Conservation (phyloP, 2,113 vertebrate genomes). For the Sceloporus tristichus region DNA sequence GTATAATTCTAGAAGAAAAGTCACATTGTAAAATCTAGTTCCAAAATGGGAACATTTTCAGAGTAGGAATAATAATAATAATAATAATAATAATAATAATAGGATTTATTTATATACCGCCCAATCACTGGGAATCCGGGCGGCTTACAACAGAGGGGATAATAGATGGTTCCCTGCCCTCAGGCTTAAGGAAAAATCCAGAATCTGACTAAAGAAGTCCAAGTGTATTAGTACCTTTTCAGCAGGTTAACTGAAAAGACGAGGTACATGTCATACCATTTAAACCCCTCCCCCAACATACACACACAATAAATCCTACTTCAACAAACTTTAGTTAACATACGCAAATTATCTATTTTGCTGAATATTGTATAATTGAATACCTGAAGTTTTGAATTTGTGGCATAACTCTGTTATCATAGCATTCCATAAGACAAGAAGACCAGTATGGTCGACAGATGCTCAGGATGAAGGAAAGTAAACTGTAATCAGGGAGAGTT, state of each 20-base stretch:
- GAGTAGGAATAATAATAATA: neutral
- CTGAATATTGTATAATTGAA: neutral
- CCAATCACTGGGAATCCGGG: no score
- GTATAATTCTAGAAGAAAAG: neutral
- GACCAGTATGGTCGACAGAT: neutral
- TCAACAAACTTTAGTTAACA: neutral
- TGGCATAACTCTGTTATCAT: neutral
- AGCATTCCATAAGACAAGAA: neutral
- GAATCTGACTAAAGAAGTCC: neutral
- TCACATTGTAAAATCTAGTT: neutral
- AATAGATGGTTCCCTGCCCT: no score
- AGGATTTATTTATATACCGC: no score
- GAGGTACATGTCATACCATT: neutral
- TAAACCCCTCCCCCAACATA: neutral
- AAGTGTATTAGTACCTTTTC: neutral
- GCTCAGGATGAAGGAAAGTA: neutral
- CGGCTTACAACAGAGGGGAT: no score
- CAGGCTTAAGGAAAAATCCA: neutral
- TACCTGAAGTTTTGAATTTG: neutral
- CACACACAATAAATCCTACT: neutral
- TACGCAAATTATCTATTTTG: neutral
- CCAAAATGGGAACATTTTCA: neutral
- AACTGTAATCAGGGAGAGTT: neutral
- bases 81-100: neutral
- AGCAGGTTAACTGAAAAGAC: neutral